Evolutionary conservation across 2,888 invertebrate species (phyloP).

Genomic region (Macroteleia sp.): DNA sequence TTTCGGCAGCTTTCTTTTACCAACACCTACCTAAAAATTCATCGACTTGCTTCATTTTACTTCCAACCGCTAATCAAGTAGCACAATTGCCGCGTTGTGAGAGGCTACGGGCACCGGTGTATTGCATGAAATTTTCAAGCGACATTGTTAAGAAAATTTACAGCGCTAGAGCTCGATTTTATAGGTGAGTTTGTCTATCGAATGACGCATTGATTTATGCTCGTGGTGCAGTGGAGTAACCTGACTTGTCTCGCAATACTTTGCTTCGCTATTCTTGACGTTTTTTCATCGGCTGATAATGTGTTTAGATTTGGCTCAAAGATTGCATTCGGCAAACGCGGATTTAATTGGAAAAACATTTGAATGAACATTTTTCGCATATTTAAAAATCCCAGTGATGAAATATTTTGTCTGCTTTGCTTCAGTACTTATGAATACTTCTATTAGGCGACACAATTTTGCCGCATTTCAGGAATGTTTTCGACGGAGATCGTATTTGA

Average conservation of each 20-base stretch:
- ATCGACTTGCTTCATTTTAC: slow-evolving; percentile 1
- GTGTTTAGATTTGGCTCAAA: slow-evolving; percentile 34
- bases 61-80: slow-evolving; percentile 20
- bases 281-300: slow-evolving; percentile 18
- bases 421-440: no score
- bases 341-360: slow-evolving; percentile 28
- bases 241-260: slow-evolving; percentile 49
- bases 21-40: slow-evolving; percentile 8
- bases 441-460: no score
- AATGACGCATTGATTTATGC: slow-evolving; percentile 60
- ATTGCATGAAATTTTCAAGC: slow-evolving; percentile 43
- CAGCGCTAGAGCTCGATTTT: slow-evolving; percentile 39
- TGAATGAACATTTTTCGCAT: background rate
- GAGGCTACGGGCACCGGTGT: slow-evolving; percentile 3
- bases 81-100: slow-evolving; percentile 21
- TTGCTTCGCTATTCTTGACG: slow-evolving; percentile 28
- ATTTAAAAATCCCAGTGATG: no score
- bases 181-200: slow-evolving; percentile 55
- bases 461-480: no score
- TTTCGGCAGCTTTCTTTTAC: slow-evolving; percentile 15
- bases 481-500: no score
- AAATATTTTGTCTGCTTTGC: no score
- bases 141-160: slow-evolving; percentile 61
- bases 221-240: slow-evolving; percentile 37
- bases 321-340: slow-evolving; percentile 19